These are phyloP conservation scores for Alfaro cultratus DNA, from an alignment of 2,797 vertebrate species.

Conservation along the genomic window DNA sequence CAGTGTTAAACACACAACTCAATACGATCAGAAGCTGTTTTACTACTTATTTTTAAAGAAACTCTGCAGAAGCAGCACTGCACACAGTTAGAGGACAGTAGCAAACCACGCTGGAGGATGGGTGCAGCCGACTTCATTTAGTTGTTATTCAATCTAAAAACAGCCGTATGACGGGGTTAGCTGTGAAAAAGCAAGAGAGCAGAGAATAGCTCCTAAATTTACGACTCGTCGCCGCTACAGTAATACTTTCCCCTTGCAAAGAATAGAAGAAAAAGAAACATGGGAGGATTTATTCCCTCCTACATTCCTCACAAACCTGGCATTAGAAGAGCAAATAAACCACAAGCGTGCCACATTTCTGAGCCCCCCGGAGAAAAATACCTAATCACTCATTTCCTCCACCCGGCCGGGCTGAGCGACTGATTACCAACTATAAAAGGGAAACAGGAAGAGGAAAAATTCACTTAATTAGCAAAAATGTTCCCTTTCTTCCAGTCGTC, in stretches of 20 bases:
- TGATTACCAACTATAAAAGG: slow-evolving; percentile 55
- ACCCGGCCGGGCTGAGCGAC: slow-evolving; percentile 28
- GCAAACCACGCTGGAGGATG: slow-evolving; percentile 35
- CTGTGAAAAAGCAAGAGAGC: background rate
- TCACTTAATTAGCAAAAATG: slow-evolving; percentile 32
- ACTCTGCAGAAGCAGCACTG: slow-evolving; percentile 19
- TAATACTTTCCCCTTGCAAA: slow-evolving; percentile 53
- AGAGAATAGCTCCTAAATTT: slow-evolving; percentile 25
- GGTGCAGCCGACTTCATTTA: slow-evolving; percentile 47
- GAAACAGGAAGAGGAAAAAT: slow-evolving; percentile 59
- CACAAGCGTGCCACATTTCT: slow-evolving; percentile 58
- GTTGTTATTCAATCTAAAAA: background rate
- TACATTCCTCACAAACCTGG: slow-evolving; percentile 67
- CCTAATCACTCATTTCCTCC: slow-evolving; percentile 75
- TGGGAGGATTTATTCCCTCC: background rate
- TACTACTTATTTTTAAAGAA: slow-evolving; percentile 10
- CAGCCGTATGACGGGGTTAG: background rate
- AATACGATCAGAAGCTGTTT: slow-evolving; percentile 7
- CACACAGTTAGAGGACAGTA: slow-evolving; percentile 26
- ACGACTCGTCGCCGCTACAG: slow-evolving; percentile 5
- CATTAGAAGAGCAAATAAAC: slow-evolving; percentile 71
- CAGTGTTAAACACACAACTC: slow-evolving; percentile 3
- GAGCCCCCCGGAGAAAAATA: slow-evolving; percentile 50
- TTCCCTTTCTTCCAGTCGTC: background rate
- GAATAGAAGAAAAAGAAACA: background rate